A percentile compares a stretch with the other conserved stretches of the same genome.
These are phyloP conservation scores for Hyles lineata DNA, from an alignment of 2,888 invertebrate species.

Conservation along the genomic window DNA sequence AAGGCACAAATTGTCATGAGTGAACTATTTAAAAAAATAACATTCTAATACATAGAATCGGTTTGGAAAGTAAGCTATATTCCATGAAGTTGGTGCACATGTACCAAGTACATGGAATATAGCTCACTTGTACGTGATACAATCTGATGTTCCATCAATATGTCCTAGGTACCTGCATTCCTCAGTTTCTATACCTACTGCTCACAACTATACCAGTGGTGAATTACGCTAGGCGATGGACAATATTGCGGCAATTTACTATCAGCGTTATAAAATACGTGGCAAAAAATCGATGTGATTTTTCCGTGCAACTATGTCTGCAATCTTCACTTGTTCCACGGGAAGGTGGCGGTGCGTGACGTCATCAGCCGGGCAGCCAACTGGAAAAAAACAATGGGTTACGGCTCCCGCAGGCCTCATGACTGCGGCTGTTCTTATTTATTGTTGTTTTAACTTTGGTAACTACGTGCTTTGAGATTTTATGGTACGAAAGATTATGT, in stretches of 20 bases:
- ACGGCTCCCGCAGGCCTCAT: conserved; percentile 54
- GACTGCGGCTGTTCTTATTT: conserved; percentile 52
- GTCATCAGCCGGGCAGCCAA: conserved; percentile 73
- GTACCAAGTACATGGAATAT: too few species aligned
- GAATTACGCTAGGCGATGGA: background rate
- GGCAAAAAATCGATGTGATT: conserved; percentile 24
- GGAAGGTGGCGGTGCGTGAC: conserved; percentile 74
- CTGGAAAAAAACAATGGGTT: conserved; percentile 72
- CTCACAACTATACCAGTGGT: background rate
- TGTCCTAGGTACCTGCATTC: too few species aligned
- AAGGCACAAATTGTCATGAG: too few species aligned
- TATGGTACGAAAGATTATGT: background rate
- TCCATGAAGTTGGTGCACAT: too few species aligned
- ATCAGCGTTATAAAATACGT: conserved; percentile 2
- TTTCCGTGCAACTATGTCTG: conserved; percentile 43
- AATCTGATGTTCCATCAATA: too few species aligned
- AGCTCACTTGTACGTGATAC: too few species aligned
- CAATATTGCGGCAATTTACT: background rate
- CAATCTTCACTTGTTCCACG: conserved; percentile 61
- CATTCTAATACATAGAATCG: too few species aligned
- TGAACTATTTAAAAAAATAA: too few species aligned
- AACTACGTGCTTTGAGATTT: conserved; percentile 33
- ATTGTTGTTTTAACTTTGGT: conserved; percentile 35
- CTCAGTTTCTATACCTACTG: too few species aligned
- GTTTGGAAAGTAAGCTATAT: too few species aligned